Evolutionary conservation across 2,888 invertebrate species (phyloP), one percentile per base, ranked within the genome.

Genomic region (Lithophane leautieri): DNA sequence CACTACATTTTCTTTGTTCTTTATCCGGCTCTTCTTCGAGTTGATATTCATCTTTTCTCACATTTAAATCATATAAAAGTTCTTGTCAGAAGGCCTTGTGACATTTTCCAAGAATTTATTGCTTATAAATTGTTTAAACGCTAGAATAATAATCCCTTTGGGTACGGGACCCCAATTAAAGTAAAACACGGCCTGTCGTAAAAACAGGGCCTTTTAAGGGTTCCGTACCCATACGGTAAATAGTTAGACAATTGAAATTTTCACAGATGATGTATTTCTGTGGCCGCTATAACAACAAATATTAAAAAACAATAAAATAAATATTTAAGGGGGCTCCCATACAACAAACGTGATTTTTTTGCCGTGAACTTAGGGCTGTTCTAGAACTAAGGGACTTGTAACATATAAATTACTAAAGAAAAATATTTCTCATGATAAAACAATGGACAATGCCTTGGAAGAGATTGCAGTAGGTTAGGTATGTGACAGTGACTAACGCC

Each of bases 1-100:
- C 81, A 82, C 73, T 77, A 76, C 65, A 66, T 68, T 68, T 68
- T 76, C 68, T 83, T 82, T 83, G 61, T 70, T 75, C 70, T 82
- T 66, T 70, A 65, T 65, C 61, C 71, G 80, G 56, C 73, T 69
- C 70, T 72, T 75, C 78, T 66, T 58, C 22, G 61, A 83, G 79
- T 71, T 77, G 50, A 80, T 81, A 67, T 70, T 60, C 25, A 74
- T 80, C 61, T 70, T 69, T 78, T 74, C 85, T 74, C 79, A 85
- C 76, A 81, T 84, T 77, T 83, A 69, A 56, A 72, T 70, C 73
- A 71, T 76, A 47, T 70, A 67, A 56, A 79, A 70, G 50, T 74
- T 14, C 22, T 70, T 76, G 70, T 75, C 52, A 69, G 28, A 73
- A 74, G 50, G n/a, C 63, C 54, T 61, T 54, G 47, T 69, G 40